Percentiles rank a stretch among this genome's conserved stretches.
Evolutionary conservation across 2,888 invertebrate genomes (phyloP).

Genomic region (Acheta domesticus): DNA sequence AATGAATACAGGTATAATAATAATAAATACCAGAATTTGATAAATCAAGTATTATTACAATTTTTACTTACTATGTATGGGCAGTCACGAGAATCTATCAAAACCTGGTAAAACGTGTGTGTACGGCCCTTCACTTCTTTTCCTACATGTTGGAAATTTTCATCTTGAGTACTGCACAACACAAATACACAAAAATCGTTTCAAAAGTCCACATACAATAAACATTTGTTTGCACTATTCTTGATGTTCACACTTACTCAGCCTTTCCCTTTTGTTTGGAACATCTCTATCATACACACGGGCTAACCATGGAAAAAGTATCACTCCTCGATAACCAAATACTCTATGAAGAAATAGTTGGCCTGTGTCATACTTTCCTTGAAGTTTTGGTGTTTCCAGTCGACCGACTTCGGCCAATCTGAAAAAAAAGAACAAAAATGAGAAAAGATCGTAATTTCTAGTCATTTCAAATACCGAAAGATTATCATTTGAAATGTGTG

Average conservation of each 20-base stretch:
- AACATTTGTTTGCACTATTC: background rate
- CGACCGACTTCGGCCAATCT: conserved; percentile 94
- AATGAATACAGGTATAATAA: conserved; percentile 37
- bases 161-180: conserved; percentile 42
- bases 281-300: conserved; percentile 91
- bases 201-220: background rate
- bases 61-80: conserved; percentile 81
- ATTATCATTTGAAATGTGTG: too few relatives aligned
- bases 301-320: conserved; percentile 95
- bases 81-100: conserved; percentile 95
- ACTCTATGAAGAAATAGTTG: conserved; percentile 94
- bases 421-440: conserved; percentile 36
- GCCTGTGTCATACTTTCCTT: conserved; percentile 92
- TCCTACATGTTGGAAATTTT: conserved; percentile 54
- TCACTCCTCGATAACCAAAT: conserved; percentile 95
- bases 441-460: background rate
- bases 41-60: too few relatives aligned
- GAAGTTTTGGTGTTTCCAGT: conserved; percentile 78
- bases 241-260: conserved; percentile 32
- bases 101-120: conserved; percentile 95
- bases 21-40: background rate
- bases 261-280: conserved; percentile 62
- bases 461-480: too few relatives aligned
- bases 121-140: conserved; percentile 87
- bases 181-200: background rate